Conservation (phyloP, 1,140 invertebrate genomes). For the Lanistes nyassanus region DNA sequence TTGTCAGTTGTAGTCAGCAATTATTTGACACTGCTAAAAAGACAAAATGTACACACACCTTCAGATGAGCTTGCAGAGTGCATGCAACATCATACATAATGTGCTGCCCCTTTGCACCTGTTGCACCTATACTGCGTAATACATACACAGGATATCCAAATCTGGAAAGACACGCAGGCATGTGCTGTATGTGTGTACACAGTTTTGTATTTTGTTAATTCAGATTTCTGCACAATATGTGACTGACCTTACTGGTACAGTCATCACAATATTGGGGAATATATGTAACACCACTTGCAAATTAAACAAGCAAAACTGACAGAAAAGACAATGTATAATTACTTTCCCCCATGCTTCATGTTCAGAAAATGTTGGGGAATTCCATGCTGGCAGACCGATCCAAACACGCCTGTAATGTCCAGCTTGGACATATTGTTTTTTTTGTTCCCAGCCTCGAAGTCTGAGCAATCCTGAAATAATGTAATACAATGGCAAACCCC, state of each 20-base stretch:
- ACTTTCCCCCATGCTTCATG: conserved; percentile 2
- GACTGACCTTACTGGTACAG: not conserved
- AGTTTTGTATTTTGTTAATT: not conserved
- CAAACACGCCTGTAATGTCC: conserved; percentile 7
- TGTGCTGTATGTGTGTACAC: too few relatives aligned
- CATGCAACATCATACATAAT: conserved; percentile 18
- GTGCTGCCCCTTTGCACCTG: not conserved
- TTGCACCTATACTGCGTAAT: not conserved
- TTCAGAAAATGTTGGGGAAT: not conserved
- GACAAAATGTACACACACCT: not conserved
- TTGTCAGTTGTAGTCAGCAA: not conserved
- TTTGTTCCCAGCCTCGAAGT: too few relatives aligned
- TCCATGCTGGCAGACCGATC: not conserved
- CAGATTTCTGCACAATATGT: not conserved
- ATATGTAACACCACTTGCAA: not conserved
- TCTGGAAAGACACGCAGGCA: not conserved
- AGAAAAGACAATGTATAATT: not conserved
- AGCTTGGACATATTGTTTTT: not conserved
- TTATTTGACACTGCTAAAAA: not conserved
- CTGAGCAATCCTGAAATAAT: too few relatives aligned
- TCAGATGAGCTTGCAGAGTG: not conserved
- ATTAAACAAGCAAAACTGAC: not conserved
- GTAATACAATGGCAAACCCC: too few relatives aligned
- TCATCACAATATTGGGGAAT: not conserved
- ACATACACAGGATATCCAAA: conserved; percentile 6